Evolutionary conservation across 2,888 invertebrate genomes (phyloP), one percentile per base, ranked within the genome.

Genomic region (Chironomus riparius): DNA sequence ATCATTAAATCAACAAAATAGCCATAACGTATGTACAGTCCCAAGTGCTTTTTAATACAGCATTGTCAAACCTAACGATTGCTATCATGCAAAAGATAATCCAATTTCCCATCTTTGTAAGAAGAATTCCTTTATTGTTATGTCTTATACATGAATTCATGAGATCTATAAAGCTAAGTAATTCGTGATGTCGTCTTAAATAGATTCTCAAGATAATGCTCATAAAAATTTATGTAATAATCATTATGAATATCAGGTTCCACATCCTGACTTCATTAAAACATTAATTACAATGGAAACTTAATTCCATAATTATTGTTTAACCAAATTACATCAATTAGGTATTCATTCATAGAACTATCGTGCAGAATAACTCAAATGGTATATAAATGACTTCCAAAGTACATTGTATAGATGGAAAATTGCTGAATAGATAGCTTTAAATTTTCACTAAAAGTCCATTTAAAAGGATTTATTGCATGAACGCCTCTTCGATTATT

Each of bases 391-490:
- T 65, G 3, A 15, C 28, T 28, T 68, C 28, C 38, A 28, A n/a
- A 28, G 28, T 38, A 38, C 24, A 28, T 15, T 15, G 38, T 28
- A n/a, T n/a, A 38, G 10, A 28, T 65, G 65, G 47, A 15, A 1
- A 2, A n/a, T 38, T 38, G 38, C 10, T 38, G 10, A 38, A 38
- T 38, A 38, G 38, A 70, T 47, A 10, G 47, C 70, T 47, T 18
- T 12, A 15, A 47, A 70, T 47, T 47, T 21, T 38, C 15, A 47
- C 47, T 18, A n/a, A 28, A 48, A 21, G 71, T 71, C 71, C 71
- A 71, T 71, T 56, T 28, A 28, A 71, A 71, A 71, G 71, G 56
- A 71, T 71, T 71, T 71, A 71, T 71, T 50, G 71, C 71, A 47
- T 47, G 47, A 21, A 70, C 47, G 70, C 70, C 38, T 47, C 48